Base-by-base conservation (phyloP, 2,113 vertebrate genomes). In the Nicator chloris region DNA sequence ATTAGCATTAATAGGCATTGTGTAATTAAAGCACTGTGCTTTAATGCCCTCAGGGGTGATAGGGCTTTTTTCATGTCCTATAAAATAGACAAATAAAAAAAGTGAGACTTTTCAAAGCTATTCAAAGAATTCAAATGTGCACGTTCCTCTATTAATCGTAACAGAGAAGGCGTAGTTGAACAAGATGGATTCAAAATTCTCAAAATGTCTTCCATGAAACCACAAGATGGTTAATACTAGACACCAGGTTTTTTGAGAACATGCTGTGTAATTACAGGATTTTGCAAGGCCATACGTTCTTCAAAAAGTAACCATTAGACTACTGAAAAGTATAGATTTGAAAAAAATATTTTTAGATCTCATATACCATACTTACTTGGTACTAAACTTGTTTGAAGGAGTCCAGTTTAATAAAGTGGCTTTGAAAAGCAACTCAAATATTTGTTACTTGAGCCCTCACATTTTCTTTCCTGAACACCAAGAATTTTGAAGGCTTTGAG, bases 151-250 rank as follows among this genome's bases (percentile, higher is more conserved):
- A 18, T 53, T 75, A 82, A 63, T 56, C 5, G 4, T 35, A 49
- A 22, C 0, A 12, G 21, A 79, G 68, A 26, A 40, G 33, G 70
- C 8, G 1, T 2, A 72, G 60, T 63, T 33, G 13, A 61, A 71
- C 72, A 92, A 95, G 68, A 92, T 88, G 85, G 82, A 92, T 60
- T 21, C 0, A 0, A 81, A 92, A 70, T 44, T 61, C 76, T 88
- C 71, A 93, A 95, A 96, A 92, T 86, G 90, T 90, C 92, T 92
- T 59, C 92, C 56, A 42, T 19, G 50, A 39, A 83, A 68, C 85
- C 20, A 2, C 37, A 33, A 2, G 13, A 50, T 70, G 11, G 17
- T 86, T 70, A 86, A 75, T 57, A 37, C 40, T 22, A 82, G 31
- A 75, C 50, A 79, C 4, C 15, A 63, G 27, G 2, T 10, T 59